phyloP scores from a whole-genome alignment of 2,888 invertebrate genomes.

The Nycteola revayana region DNA sequence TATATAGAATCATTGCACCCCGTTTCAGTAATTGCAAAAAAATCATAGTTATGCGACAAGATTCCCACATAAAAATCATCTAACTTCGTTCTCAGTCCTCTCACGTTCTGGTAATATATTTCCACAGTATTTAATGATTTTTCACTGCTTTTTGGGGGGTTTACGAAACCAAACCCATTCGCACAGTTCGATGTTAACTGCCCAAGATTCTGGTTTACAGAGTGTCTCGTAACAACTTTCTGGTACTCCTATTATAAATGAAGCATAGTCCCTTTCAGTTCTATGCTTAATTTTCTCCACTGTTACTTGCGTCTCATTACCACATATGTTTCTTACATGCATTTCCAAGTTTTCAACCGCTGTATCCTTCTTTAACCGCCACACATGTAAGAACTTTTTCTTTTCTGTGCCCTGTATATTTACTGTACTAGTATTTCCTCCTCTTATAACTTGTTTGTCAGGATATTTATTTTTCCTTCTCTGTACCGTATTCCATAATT shows the following conservation, averaged over 20 bases:
- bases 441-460: slow-evolving; percentile 12
- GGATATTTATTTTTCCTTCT: slow-evolving; percentile 3
- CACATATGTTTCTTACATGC: slow-evolving; percentile 3
- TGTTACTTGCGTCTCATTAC: slow-evolving; percentile 5
- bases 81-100: slow-evolving; percentile 5
- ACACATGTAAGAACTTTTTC: neutral
- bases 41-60: slow-evolving; percentile 8
- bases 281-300: slow-evolving; percentile 27
- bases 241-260: slow-evolving; percentile 26
- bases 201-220: slow-evolving; percentile 19
- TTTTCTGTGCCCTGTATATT: slow-evolving; percentile 1
- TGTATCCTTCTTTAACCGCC: neutral
- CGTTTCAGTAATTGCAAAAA: slow-evolving; percentile 25
- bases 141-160: slow-evolving; percentile 2
- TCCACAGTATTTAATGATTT: neutral
- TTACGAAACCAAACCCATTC: slow-evolving; percentile 34
- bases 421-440: neutral
- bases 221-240: slow-evolving; percentile 20
- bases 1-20: slow-evolving; percentile 4
- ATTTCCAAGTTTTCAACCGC: slow-evolving; percentile 6
- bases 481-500: slow-evolving; percentile 2
- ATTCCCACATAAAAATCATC: slow-evolving; percentile 10
- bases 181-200: slow-evolving; percentile 22
- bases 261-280: slow-evolving; percentile 29
- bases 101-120: slow-evolving; percentile 8